phyloP scores from a whole-genome alignment of 2,113 vertebrate species.

The Lutjanus erythropterus region DNA sequence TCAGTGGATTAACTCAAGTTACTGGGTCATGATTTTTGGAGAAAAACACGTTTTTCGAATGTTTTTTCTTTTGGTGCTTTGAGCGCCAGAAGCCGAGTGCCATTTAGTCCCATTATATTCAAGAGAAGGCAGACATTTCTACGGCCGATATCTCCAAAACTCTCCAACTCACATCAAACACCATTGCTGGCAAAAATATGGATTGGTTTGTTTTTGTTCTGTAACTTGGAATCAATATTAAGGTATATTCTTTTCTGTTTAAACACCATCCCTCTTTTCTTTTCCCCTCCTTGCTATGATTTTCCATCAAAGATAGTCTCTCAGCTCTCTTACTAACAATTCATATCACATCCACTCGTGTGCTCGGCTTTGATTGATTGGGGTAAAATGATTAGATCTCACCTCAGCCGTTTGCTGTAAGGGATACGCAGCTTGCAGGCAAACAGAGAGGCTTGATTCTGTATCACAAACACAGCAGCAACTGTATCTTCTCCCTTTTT shows the following conservation, averaged over 20 bases:
- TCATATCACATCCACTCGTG: slow-evolving; percentile 28
- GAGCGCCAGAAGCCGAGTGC: too few species aligned
- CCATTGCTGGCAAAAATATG: background rate
- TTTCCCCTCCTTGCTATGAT: background rate
- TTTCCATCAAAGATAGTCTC: slow-evolving; percentile 1
- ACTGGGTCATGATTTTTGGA: too few species aligned
- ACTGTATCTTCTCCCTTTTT: slow-evolving; percentile 14
- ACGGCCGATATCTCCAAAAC: too few species aligned
- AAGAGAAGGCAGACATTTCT: too few species aligned
- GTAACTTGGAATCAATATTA: slow-evolving; percentile 26
- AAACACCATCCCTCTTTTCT: background rate
- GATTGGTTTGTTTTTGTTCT: slow-evolving; percentile 30
- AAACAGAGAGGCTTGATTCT: slow-evolving; percentile 44
- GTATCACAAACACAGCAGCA: slow-evolving; percentile 43
- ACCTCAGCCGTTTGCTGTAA: slow-evolving; percentile 16
- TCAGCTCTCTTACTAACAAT: slow-evolving; percentile 2
- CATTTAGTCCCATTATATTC: too few species aligned
- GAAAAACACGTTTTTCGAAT: too few species aligned
- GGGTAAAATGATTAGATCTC: slow-evolving; percentile 36
- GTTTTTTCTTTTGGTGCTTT: too few species aligned
- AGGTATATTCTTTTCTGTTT: background rate
- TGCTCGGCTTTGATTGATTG: slow-evolving; percentile 50
- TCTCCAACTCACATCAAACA: too few species aligned
- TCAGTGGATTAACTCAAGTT: too few species aligned
- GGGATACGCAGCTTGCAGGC: slow-evolving; percentile 28